These are phyloP conservation scores for Plutella xylostella DNA, from an alignment of 2,888 invertebrate genomes.

Conservation along the genomic window DNA sequence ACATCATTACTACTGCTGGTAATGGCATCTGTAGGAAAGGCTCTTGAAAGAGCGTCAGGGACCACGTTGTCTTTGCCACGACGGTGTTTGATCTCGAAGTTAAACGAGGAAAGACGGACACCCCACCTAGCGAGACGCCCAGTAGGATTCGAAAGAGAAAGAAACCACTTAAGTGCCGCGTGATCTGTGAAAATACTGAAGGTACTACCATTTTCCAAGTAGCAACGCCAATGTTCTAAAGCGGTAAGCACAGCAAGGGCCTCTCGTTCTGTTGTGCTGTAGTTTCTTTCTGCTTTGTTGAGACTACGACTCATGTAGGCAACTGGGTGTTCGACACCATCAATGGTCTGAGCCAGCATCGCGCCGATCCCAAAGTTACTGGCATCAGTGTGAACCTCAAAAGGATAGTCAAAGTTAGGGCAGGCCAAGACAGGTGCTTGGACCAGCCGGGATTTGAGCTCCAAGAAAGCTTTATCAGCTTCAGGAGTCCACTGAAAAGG, in stretches of 20 bases:
- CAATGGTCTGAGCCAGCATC: slow-evolving; percentile 7
- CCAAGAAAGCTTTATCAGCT: slow-evolving; percentile 16
- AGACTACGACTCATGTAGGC: slow-evolving; percentile 8
- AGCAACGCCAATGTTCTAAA: background rate
- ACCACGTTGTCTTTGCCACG: slow-evolving; percentile 9
- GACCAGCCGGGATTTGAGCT: slow-evolving; percentile 4
- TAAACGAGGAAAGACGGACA: slow-evolving; percentile 3
- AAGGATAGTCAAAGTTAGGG: slow-evolving; percentile 4
- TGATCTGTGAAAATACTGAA: slow-evolving; percentile 1
- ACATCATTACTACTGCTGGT: background rate
- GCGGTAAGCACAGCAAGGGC: background rate
- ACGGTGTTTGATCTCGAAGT: slow-evolving; percentile 11
- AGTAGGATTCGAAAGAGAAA: slow-evolving; percentile 5
- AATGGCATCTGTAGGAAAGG: background rate
- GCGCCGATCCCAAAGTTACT: slow-evolving; percentile 6
- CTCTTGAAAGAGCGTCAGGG: slow-evolving; percentile 7
- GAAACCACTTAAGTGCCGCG: slow-evolving; percentile 4
- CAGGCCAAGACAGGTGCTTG: slow-evolving; percentile 9
- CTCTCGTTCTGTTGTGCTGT: slow-evolving; percentile 7
- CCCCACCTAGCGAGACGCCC: slow-evolving; percentile 8
- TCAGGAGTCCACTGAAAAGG: slow-evolving; percentile 18
- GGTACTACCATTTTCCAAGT: slow-evolving; percentile 4
- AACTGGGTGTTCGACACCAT: slow-evolving; percentile 7
- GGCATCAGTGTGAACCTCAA: slow-evolving; percentile 5
- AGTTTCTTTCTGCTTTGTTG: slow-evolving; percentile 2